These are phyloP conservation scores for Orgyia antiqua DNA, from an alignment of 2,888 invertebrate genomes.

Conservation along the genomic window DNA sequence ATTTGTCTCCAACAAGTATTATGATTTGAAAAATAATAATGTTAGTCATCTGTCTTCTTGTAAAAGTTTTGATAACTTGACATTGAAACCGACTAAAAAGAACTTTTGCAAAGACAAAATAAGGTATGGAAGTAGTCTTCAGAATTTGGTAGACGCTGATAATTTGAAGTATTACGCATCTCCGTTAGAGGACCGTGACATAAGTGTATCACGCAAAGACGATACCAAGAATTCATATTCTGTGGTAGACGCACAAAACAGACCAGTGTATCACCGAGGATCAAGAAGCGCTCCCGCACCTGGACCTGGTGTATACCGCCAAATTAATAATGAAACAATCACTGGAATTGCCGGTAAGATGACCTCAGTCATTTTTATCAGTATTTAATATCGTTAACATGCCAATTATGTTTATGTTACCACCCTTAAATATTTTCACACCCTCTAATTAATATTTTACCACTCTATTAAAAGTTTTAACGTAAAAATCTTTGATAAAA, in stretches of 20 bases:
- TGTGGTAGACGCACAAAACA: conserved; percentile 50
- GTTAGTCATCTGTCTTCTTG: conserved; percentile 51
- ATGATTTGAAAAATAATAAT: conserved; percentile 63
- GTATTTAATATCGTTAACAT: not conserved
- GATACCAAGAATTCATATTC: conserved; percentile 61
- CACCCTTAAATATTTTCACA: too few relatives aligned
- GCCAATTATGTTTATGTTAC: not conserved
- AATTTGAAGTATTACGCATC: conserved; percentile 56
- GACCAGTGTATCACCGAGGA: conserved; percentile 42
- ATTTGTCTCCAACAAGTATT: conserved; percentile 56
- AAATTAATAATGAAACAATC: conserved; percentile 50
- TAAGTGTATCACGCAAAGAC: conserved; percentile 33
- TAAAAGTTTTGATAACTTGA: conserved; percentile 71
- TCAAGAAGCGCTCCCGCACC: conserved; percentile 52
- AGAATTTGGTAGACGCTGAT: conserved; percentile 59
- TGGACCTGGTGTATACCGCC: conserved; percentile 62
- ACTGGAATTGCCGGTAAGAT: conserved; percentile 32
- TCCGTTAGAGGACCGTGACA: conserved; percentile 38
- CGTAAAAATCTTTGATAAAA: too few relatives aligned
- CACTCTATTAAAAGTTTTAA: too few relatives aligned
- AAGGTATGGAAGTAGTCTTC: conserved; percentile 58
- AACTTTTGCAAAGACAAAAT: conserved; percentile 41
- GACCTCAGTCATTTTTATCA: too few relatives aligned
- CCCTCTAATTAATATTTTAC: too few relatives aligned
- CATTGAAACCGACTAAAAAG: conserved; percentile 42